Evolutionary conservation across 2,797 vertebrate species (phyloP), one percentile per base, ranked within the genome.

Genomic region (Coregonus sp.): DNA sequence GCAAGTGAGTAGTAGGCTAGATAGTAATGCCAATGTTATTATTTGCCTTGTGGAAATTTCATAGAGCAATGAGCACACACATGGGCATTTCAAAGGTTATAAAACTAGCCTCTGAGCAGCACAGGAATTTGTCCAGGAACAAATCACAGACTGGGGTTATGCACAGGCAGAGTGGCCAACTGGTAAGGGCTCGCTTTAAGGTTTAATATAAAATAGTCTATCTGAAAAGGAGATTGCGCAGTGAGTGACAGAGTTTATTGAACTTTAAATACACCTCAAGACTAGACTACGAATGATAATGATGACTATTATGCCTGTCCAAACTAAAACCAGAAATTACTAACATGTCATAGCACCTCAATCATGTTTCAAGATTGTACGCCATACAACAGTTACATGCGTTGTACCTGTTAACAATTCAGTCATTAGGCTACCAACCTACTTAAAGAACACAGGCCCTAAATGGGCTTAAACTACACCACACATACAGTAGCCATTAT

Each of bases 121-220:
- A 37, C 68, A 86, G 70, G 79, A 86, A 86, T 82, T 68, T 88
- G 83, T 72, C 82, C 82, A 75, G 79, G 76, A 74, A 82, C 79
- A 47, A 71, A 59, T 56, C 54, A 56, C 54, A 56, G 18, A 18
- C 54, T 2, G 78, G 15, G 56, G 72, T 12, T 63, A 47, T 25
- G 70, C 69, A 73, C 5, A 33, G 85, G 59, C 88, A 78, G 80
- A 85, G 61, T 56, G 72, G 18, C 76, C n/a, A 7, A 20, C 59
- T 61, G 59, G n/a, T 20, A 56, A 56, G 16, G 18, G 16, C 54
- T 56, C 11, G 20, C 9, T 18, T 20, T 20, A 29, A 25, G 61
- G 61, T 65, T 65, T 65, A 25, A 65, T 66, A 73, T 25, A 59
- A 51, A 37, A 59, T 15, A 37, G 11, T 47, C 40, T 74, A 56